These are phyloP conservation scores for Cosmia pyralina DNA, from an alignment of 2,888 invertebrate species.

Conservation along the genomic window DNA sequence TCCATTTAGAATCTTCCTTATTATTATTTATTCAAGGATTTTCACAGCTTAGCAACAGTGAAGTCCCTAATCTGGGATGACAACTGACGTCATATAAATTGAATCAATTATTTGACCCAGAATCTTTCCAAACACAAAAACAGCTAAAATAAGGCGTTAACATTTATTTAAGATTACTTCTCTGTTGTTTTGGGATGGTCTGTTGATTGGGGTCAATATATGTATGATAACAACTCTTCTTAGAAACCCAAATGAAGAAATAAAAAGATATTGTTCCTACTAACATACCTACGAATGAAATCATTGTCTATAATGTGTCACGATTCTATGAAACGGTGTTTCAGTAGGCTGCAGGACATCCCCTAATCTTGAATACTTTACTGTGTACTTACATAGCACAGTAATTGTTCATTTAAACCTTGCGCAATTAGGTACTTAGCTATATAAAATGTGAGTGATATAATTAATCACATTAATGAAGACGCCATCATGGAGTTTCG, in stretches of 20 bases:
- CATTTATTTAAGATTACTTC: background rate
- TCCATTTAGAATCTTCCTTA: background rate
- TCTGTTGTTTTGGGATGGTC: background rate
- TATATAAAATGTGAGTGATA: constrained; percentile 31
- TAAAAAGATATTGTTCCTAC: background rate
- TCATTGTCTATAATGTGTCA: constrained; percentile 31
- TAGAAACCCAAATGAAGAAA: background rate
- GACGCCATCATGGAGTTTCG: constrained; percentile 34
- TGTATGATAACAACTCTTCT: background rate
- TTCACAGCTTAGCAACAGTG: constrained; percentile 5
- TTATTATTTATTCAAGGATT: constrained; percentile 2
- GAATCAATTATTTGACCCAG: background rate
- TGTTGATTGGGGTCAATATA: background rate
- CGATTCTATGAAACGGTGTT: constrained; percentile 14
- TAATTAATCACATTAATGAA: constrained; percentile 37
- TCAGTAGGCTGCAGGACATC: constrained; percentile 22
- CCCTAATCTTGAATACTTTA: constrained; percentile 38
- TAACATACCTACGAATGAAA: background rate
- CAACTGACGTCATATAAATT: constrained; percentile 15
- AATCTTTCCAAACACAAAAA: background rate
- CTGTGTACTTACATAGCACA: too few relatives aligned
- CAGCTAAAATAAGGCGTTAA: background rate
- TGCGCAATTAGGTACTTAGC: background rate
- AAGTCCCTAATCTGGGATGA: constrained; percentile 20
- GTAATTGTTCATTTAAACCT: constrained; percentile 4